Evolutionary conservation across 2,113 vertebrate genomes (phyloP).

Genomic region (Nothocercus julius): DNA sequence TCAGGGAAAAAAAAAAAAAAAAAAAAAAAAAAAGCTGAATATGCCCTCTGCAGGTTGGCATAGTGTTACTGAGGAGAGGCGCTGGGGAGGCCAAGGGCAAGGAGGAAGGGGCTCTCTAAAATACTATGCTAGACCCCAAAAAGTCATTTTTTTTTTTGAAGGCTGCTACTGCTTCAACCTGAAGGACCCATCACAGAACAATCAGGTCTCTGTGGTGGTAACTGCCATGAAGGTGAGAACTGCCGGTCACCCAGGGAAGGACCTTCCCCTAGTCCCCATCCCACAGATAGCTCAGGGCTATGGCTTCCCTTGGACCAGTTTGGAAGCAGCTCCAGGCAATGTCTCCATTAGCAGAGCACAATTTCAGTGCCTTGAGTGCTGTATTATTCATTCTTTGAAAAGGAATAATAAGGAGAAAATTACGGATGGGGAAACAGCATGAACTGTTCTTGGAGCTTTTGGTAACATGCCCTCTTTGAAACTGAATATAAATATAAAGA

Average conservation of each 20-base stretch:
- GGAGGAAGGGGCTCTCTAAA: neutral
- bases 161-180: neutral
- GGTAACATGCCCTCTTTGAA: neutral
- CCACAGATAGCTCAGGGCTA: neutral
- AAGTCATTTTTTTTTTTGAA: neutral
- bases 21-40: neutral
- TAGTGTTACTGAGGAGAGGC: neutral
- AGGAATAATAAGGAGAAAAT: constrained; percentile 35
- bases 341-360: neutral
- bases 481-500: neutral
- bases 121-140: neutral
- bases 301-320: neutral
- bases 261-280: neutral
- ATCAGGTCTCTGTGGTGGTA: neutral
- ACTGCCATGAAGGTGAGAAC: neutral
- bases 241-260: neutral
- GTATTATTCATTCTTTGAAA: constrained; percentile 13
- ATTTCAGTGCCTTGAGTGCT: constrained; percentile 1
- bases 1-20: neutral
- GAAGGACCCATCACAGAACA: neutral
- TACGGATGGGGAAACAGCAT: neutral
- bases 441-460: constrained; percentile 13
- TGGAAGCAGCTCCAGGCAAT: neutral
- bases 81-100: neutral
- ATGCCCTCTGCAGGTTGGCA: too few relatives aligned